Conservation (phyloP, 2,888 invertebrate genomes). For the Lasiommata megera region DNA sequence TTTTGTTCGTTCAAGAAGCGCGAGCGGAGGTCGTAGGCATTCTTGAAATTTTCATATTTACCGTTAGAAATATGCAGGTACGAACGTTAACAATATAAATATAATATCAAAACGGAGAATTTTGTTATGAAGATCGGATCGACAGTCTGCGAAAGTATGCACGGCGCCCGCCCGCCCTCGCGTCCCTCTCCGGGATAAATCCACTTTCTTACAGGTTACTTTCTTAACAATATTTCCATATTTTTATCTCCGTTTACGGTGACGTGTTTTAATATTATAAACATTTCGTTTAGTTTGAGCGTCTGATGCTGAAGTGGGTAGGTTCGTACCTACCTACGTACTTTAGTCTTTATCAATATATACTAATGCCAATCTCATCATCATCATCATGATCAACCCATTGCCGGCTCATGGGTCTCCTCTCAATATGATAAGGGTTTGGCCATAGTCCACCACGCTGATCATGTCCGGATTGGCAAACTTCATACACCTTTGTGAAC, state of each 20-base stretch:
- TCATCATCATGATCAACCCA: no score
- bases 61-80: conserved; percentile 82
- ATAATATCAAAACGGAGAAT: conserved; percentile 82
- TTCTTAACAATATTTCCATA: conserved; percentile 26
- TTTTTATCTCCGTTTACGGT: conserved; percentile 17
- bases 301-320: no score
- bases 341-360: no score
- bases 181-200: conserved; percentile 54
- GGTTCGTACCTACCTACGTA: no score
- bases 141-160: conserved; percentile 70
- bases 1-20: conserved; percentile 66
- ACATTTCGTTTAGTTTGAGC: neutral
- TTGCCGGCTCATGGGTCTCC: no score
- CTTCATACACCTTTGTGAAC: no score
- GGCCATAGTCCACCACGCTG: no score
- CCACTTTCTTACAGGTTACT: conserved; percentile 28
- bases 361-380: no score
- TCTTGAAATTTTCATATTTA: conserved; percentile 82
- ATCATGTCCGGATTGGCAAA: no score
- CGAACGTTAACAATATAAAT: conserved; percentile 79
- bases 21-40: conserved; percentile 69
- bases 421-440: no score
- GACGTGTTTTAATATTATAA: neutral
- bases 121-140: conserved; percentile 81
- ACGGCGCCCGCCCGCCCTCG: conserved; percentile 42